Conservation (phyloP, 2,797 vertebrate species). For the Mycteria americana region DNA sequence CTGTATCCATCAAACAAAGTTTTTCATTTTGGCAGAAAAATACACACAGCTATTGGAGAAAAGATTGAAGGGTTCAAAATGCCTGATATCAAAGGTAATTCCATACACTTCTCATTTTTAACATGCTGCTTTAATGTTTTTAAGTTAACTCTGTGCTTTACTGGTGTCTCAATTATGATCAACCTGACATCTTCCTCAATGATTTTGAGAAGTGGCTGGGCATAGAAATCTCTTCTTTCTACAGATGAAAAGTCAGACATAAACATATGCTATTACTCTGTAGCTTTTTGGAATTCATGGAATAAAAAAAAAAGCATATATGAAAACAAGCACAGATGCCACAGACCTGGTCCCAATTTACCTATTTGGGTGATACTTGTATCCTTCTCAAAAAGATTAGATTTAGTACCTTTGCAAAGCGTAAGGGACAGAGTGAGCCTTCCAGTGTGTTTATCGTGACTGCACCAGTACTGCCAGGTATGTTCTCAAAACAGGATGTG, state of each 20-base stretch:
- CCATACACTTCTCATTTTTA: neutral
- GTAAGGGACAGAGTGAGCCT: neutral
- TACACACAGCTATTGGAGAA: neutral
- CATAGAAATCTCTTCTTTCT: neutral
- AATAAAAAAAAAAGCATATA: neutral
- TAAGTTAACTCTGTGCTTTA: neutral
- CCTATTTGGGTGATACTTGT: neutral
- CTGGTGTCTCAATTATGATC: neutral
- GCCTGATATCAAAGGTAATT: neutral
- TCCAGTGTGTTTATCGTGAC: neutral
- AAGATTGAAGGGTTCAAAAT: neutral
- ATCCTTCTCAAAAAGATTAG: neutral
- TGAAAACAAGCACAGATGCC: neutral
- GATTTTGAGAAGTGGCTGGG: neutral
- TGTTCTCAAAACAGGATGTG: neutral
- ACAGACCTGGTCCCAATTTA: neutral
- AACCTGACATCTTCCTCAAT: neutral
- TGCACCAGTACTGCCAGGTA: neutral
- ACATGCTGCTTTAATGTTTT: neutral
- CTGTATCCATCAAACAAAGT: neutral
- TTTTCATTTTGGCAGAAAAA: neutral
- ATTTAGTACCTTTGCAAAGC: neutral
- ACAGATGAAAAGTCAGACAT: neutral
- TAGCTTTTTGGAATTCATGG: neutral
- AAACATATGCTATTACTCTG: neutral